Percentiles rank a stretch among this genome's conserved stretches.
These are phyloP conservation scores for Drosophila cardini DNA, from an alignment of 1,140 invertebrate genomes.

Conservation along the genomic window DNA sequence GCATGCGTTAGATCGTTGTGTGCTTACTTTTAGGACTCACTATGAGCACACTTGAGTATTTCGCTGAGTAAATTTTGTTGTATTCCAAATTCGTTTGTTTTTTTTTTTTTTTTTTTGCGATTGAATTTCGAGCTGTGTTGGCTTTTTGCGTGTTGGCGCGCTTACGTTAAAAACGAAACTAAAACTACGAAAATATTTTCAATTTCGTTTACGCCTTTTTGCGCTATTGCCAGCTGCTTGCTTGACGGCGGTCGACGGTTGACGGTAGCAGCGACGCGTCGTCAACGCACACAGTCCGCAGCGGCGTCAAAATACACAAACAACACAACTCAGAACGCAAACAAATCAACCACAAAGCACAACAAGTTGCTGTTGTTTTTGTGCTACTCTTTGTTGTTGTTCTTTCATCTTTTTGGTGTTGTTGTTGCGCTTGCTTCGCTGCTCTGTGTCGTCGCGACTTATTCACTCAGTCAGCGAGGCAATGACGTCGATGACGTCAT, in stretches of 20 bases:
- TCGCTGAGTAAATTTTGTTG: constrained; percentile 17
- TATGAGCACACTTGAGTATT: constrained; percentile 26
- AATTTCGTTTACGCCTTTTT: constrained; percentile 59
- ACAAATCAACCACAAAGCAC: constrained; percentile 32
- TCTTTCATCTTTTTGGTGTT: constrained; percentile 8
- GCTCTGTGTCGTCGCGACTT: neutral
- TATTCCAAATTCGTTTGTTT: constrained; percentile 32
- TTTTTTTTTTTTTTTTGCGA: constrained; percentile 31
- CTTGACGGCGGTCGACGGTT: neutral
- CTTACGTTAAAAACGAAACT: constrained; percentile 75
- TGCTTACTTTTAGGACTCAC: constrained; percentile 49
- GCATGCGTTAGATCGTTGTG: constrained; percentile 16
- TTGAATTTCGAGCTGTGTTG: constrained; percentile 27
- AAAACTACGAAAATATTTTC: constrained; percentile 66
- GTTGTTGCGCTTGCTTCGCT: too few relatives aligned
- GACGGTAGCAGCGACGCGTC: constrained; percentile 13
- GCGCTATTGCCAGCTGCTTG: constrained; percentile 39
- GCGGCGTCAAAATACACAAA: constrained; percentile 16
- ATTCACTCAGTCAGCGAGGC: constrained; percentile 19
- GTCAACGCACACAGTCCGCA: constrained; percentile 16
- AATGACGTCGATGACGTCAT: constrained; percentile 41
- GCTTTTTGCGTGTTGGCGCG: constrained; percentile 68
- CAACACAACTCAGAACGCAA: constrained; percentile 18
- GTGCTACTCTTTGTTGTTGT: neutral
- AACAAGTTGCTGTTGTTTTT: constrained; percentile 41